phyloP scores from a whole-genome alignment of 1,140 invertebrate species.

The Magallana ariakensis region DNA sequence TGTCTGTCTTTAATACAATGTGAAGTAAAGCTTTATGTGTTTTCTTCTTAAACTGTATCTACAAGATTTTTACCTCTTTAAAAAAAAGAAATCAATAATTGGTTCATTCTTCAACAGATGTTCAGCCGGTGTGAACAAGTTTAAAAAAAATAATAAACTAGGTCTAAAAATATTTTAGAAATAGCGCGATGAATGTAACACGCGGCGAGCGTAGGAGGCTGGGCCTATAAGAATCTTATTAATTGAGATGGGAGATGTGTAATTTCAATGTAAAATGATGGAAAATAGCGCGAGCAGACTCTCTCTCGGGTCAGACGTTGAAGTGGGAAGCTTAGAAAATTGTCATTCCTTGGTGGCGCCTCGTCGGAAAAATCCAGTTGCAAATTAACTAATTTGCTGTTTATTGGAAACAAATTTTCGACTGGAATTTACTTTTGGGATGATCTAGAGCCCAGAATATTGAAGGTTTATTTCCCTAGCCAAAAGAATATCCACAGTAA shows the following conservation, averaged over 20 bases:
- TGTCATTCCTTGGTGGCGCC: constrained; percentile 10
- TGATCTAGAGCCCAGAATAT: neutral
- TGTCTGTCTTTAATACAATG: neutral
- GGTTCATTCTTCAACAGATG: neutral
- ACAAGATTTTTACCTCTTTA: neutral
- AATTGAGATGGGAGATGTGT: constrained; percentile 31
- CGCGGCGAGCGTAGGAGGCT: neutral
- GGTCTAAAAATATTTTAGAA: neutral
- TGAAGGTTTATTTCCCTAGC: constrained; percentile 26
- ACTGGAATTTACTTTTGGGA: constrained; percentile 24
- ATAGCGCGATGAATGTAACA: neutral
- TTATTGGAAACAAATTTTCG: constrained; percentile 25
- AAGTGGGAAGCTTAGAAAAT: constrained; percentile 1
- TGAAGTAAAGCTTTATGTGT: neutral
- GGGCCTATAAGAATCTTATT: constrained; percentile 16
- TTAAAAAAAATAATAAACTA: neutral
- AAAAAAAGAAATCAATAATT: neutral
- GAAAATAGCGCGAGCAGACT: constrained; percentile 8
- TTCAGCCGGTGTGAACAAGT: neutral
- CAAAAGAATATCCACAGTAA: neutral
- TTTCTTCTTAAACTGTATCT: neutral
- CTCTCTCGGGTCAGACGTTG: constrained; percentile 21
- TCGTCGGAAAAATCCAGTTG: constrained; percentile 24
- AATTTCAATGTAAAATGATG: constrained; percentile 28
- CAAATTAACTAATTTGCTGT: constrained; percentile 32